Percentiles rank a stretch among this genome's conserved stretches.
phyloP scores from a whole-genome alignment of 2,113 vertebrate genomes.

The Anoura caudifer region DNA sequence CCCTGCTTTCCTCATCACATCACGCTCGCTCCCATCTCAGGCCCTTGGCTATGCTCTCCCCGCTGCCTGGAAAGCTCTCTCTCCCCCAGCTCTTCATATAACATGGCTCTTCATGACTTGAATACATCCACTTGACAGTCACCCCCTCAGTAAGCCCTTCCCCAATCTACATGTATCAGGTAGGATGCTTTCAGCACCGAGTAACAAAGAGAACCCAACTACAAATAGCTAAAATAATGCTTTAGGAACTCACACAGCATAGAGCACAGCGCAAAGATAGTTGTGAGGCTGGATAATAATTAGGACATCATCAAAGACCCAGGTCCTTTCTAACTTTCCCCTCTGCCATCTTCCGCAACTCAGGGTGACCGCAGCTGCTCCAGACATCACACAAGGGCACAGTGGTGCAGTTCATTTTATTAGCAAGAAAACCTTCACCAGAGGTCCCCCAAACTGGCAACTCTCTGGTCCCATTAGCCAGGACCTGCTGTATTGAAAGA shows the following conservation, averaged over 20 bases:
- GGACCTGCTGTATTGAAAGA: not conserved
- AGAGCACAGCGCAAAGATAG: not conserved
- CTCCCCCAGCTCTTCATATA: not conserved
- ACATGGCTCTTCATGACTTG: not conserved
- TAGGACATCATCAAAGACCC: not conserved
- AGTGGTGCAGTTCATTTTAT: not conserved
- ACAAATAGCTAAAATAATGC: not conserved
- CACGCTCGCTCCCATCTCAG: not conserved
- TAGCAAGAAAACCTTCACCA: not conserved
- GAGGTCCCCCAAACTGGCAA: not conserved
- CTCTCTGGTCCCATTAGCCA: not conserved
- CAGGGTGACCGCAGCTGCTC: not conserved
- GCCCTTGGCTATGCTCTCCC: not conserved
- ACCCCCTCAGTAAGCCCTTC: not conserved
- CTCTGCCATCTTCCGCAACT: not conserved
- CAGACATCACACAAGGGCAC: not conserved
- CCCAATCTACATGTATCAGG: not conserved
- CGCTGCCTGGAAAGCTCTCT: not conserved
- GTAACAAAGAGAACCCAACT: not conserved
- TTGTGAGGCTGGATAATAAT: not conserved
- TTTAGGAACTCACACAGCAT: not conserved
- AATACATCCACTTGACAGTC: not conserved
- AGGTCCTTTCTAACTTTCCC: not conserved
- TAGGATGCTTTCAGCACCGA: not conserved
- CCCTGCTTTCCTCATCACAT: not conserved